Conservation (phyloP, 2,888 invertebrate genomes). For the Amblyjoppa proteus region DNA sequence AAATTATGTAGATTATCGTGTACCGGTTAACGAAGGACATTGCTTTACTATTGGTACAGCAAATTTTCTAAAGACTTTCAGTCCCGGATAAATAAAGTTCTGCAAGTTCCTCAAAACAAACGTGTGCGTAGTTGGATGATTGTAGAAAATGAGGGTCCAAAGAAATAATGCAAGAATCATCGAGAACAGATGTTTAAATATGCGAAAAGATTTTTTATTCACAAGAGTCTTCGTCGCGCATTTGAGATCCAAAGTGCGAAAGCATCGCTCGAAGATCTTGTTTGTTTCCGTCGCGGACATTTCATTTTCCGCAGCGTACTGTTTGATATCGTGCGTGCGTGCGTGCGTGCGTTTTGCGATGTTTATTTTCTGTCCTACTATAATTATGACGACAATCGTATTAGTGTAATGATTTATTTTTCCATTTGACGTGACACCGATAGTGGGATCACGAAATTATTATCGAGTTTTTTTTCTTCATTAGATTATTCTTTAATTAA, state of each 20-base stretch:
- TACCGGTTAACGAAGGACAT: slow-evolving; percentile 92
- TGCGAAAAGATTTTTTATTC: slow-evolving; percentile 50
- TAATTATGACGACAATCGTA: no score
- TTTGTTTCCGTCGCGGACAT: slow-evolving; percentile 89
- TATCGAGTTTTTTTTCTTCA: not conserved
- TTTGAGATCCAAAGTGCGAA: slow-evolving; percentile 84
- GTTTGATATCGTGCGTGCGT: slow-evolving; percentile 85
- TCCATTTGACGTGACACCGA: no score
- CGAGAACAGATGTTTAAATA: slow-evolving; percentile 74
- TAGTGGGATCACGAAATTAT: no score
- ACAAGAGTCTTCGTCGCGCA: slow-evolving; percentile 66
- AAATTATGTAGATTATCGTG: slow-evolving; percentile 65
- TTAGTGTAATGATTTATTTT: no score
- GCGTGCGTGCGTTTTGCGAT: no score
- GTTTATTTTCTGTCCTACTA: no score
- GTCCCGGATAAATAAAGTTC: slow-evolving; percentile 92
- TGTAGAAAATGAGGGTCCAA: slow-evolving; percentile 84
- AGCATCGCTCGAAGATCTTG: slow-evolving; percentile 87
- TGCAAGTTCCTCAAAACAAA: slow-evolving; percentile 91
- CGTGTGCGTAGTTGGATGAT: slow-evolving; percentile 89
- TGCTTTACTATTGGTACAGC: slow-evolving; percentile 91
- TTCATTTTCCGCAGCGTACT: slow-evolving; percentile 87
- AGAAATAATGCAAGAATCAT: slow-evolving; percentile 82
- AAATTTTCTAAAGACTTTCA: slow-evolving; percentile 90
- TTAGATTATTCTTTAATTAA: slow-evolving; percentile 25